Base-by-base conservation (phyloP, 2,888 invertebrate species). In the Trichopoda pennipes region DNA sequence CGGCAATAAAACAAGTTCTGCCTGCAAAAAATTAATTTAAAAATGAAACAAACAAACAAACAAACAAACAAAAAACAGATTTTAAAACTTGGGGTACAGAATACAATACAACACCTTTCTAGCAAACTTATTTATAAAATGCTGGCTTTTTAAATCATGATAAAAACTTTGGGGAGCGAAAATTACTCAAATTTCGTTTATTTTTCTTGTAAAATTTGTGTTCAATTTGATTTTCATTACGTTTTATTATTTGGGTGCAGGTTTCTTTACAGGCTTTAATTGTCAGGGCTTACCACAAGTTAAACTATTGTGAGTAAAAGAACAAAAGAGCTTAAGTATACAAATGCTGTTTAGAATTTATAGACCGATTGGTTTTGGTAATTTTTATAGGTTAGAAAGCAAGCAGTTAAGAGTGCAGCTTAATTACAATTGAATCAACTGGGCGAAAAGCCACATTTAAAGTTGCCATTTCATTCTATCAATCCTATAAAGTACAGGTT, bases 21-120 rank as follows among this genome's bases (percentile, higher is more conserved):
- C 78, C 78, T 79, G 73, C 53, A 12, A 60, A 72, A n/a, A 72
- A 47, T 38, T 47, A 32, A 58, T 23, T 21, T 16, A 68, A 8
- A 42, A 42, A 28, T 28, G 8, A 28, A 28, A 28, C 28, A 28
- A 28, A 28, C 8, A 28, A 28, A 28, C 4, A 8, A 28, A 28
- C 2, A 21, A 49, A 10, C 44, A 63, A 42, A 44, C 17, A n/a
- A n/a, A n/a, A n/a, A n/a, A n/a, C n/a, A n/a, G n/a, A 55, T 19
- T 51, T 53, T 12, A 32, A 55, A 44, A 56, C 16, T 21, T 16
- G 17, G 21, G 35, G 16, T 10, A 64, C 56, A 17, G 42, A n/a
- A 21, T 14, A 32, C n/a, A 28, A 28, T 8, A n/a, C 28, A 35
- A 23, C 12, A 12, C 23, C 38, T 51, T 14, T 35, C 32, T 51